Evolutionary conservation across 2,113 vertebrate species (phyloP).

Genomic region (Gambusia holbrooki): DNA sequence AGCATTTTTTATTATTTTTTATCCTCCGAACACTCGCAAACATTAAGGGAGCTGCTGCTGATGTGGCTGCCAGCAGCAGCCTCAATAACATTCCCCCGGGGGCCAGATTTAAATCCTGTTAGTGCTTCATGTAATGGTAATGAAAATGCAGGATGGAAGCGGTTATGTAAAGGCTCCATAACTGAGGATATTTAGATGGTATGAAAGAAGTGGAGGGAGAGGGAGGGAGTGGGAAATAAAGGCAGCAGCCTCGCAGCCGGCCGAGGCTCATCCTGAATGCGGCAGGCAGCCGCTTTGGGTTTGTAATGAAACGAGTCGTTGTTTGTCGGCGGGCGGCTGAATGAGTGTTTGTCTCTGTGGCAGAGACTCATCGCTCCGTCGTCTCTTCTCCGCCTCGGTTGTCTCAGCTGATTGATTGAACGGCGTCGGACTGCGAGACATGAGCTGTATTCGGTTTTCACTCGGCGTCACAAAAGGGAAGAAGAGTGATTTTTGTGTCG

Average conservation of each 20-base stretch:
- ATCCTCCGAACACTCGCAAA: slow-evolving; percentile 21
- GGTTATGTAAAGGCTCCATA: slow-evolving; percentile 14
- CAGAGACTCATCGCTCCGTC: slow-evolving; percentile 51
- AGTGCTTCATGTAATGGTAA: slow-evolving; percentile 7
- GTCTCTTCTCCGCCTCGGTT: slow-evolving; percentile 18
- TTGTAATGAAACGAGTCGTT: slow-evolving; percentile 41
- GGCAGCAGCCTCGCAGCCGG: not conserved
- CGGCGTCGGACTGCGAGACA: slow-evolving; percentile 5
- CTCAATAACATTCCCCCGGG: slow-evolving; percentile 69
- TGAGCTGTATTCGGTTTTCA: slow-evolving; percentile 27
- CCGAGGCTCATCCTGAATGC: slow-evolving; percentile 7
- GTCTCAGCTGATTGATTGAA: slow-evolving; percentile 43
- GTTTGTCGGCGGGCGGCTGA: slow-evolving; percentile 35
- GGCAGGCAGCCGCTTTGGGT: slow-evolving; percentile 20
- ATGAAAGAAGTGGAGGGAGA: not conserved
- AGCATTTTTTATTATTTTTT: slow-evolving; percentile 9
- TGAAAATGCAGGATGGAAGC: slow-evolving; percentile 20
- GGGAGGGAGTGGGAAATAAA: too few relatives aligned
- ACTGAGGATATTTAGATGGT: not conserved
- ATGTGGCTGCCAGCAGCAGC: slow-evolving; percentile 33
- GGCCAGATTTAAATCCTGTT: slow-evolving; percentile 60
- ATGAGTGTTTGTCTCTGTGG: slow-evolving; percentile 25
- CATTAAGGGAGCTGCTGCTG: slow-evolving; percentile 14
- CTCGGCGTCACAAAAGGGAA: slow-evolving; percentile 16
- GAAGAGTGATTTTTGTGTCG: slow-evolving; percentile 27